These are phyloP conservation scores for Myotis lucifugus DNA, from an alignment of 2,113 vertebrate genomes.

Conservation along the genomic window DNA sequence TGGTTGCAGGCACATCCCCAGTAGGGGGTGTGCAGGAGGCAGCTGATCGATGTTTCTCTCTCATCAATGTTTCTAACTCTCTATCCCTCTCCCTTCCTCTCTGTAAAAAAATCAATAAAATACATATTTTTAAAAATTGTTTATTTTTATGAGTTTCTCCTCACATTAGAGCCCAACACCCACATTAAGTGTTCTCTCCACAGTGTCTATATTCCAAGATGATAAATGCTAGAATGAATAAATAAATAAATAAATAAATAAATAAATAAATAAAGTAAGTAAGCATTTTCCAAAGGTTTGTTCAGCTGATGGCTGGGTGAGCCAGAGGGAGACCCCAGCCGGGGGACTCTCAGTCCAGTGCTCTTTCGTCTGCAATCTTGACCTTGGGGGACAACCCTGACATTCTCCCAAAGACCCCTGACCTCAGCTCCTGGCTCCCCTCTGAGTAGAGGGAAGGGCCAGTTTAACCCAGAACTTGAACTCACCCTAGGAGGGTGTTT, in stretches of 20 bases:
- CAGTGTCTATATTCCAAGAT: background rate
- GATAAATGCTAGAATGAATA: background rate
- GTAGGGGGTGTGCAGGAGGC: no score
- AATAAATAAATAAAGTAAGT: accelerated
- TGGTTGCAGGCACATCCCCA: no score
- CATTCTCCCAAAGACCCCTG: background rate
- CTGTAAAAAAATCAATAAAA: no score
- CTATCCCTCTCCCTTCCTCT: no score
- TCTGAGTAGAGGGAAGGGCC: background rate
- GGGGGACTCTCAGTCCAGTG: background rate
- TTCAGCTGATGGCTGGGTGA: background rate
- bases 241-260: no score
- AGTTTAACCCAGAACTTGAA: background rate
- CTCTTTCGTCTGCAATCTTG: background rate
- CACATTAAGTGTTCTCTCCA: background rate
- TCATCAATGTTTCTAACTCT: no score
- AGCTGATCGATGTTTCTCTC: no score
- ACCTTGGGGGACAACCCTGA: background rate
- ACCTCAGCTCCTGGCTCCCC: background rate
- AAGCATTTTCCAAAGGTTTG: background rate
- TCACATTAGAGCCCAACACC: background rate
- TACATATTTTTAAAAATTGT: background rate
- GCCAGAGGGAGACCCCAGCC: background rate
- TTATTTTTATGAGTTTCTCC: slow-evolving; percentile 7
- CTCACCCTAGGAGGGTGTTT: background rate